Conservation (phyloP, 2,888 invertebrate species). For the Strigamia crassipes region DNA sequence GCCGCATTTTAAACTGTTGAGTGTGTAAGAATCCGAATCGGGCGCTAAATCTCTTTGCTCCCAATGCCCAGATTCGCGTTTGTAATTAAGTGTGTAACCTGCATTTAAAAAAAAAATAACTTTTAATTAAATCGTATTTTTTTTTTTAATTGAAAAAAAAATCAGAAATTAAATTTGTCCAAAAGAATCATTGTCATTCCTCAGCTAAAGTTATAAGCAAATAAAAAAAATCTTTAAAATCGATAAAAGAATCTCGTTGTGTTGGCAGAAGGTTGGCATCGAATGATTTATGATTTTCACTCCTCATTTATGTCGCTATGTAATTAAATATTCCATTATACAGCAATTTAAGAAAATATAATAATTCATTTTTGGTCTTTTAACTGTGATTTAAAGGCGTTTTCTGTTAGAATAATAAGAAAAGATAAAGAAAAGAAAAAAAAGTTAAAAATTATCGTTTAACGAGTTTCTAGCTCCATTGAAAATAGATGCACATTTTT, state of each 20-base stretch:
- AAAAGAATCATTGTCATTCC: neutral
- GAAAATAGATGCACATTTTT: neutral
- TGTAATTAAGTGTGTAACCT: conserved; percentile 89
- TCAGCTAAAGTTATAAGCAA: neutral
- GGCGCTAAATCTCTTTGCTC: conserved; percentile 59
- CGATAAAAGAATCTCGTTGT: conserved; percentile 7
- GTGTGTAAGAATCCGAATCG: conserved; percentile 61
- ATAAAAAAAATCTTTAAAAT: neutral
- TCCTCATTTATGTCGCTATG: neutral
- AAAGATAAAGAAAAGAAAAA: neutral
- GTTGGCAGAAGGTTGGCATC: neutral
- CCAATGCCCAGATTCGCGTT: conserved; percentile 94
- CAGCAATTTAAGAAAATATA: too few relatives aligned
- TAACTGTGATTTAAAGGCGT: too few relatives aligned
- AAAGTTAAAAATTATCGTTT: neutral
- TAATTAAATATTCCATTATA: neutral
- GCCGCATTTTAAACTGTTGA: conserved; percentile 88
- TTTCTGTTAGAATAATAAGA: neutral
- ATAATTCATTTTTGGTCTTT: too few relatives aligned
- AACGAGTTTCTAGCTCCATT: neutral
- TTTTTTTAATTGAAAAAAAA: neutral
- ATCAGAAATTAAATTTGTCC: neutral
- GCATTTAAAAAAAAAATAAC: conserved; percentile 2
- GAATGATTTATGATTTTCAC: conserved; percentile 31
- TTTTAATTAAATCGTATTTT: neutral